A percentile compares a stretch with the other conserved stretches of the same genome.
phyloP scores from a whole-genome alignment of 2,888 invertebrate genomes.

The Eupithecia pulchellata region DNA sequence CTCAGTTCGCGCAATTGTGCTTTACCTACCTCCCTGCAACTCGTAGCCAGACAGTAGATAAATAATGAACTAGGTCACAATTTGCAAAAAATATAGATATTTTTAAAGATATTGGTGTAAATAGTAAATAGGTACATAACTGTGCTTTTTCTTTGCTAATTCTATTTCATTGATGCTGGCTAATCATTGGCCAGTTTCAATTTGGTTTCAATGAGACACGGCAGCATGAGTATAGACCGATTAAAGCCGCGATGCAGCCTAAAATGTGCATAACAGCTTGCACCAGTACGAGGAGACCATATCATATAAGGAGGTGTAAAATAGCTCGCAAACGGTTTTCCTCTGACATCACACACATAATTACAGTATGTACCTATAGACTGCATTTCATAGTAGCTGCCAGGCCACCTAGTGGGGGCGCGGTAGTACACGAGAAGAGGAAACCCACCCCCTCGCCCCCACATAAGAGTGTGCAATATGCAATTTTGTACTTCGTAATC shows the following conservation, averaged over 20 bases:
- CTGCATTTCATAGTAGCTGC: neutral
- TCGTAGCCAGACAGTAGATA: neutral
- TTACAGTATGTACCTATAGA: neutral
- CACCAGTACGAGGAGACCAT: conserved; percentile 18
- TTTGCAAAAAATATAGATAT: too few species aligned
- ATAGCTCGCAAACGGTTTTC: neutral
- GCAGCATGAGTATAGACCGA: neutral
- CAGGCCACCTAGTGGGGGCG: too few species aligned
- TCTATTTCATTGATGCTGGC: too few species aligned
- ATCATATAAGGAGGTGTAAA: neutral
- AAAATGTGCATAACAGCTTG: conserved; percentile 21
- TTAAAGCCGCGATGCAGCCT: conserved; percentile 6
- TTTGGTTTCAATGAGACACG: neutral
- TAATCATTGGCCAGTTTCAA: too few species aligned
- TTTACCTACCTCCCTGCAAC: neutral
- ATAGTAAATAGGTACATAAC: too few species aligned
- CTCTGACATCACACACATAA: neutral
- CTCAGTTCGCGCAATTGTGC: neutral
- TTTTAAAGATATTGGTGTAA: too few species aligned
- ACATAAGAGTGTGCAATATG: too few species aligned
- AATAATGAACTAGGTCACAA: too few species aligned
- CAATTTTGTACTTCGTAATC: too few species aligned
- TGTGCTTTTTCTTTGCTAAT: too few species aligned
- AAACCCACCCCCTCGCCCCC: too few species aligned
- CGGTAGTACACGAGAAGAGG: too few species aligned